Evolutionary conservation across 2,113 vertebrate genomes (phyloP).

Genomic region (Pseudolaguvia tuberculata): DNA sequence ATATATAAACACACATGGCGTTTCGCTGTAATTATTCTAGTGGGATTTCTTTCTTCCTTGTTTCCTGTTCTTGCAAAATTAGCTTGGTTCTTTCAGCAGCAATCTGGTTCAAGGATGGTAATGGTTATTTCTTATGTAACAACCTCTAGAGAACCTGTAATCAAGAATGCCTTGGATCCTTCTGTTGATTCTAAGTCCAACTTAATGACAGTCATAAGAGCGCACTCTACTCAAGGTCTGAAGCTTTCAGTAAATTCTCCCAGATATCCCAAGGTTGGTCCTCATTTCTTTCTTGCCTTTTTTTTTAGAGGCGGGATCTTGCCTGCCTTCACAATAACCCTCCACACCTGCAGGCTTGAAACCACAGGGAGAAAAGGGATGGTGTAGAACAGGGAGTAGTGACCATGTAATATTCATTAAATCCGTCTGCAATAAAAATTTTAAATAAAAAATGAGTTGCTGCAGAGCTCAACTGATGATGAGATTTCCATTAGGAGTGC

Average conservation of each 20-base stretch:
- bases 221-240: not conserved
- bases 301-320: constrained; percentile 11
- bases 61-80: constrained; percentile 25
- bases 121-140: constrained; percentile 30
- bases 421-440: not conserved
- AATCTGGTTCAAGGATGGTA: constrained; percentile 10
- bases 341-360: too few species aligned
- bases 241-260: not conserved
- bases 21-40: not conserved
- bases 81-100: not conserved
- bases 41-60: not conserved
- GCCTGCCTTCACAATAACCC: constrained; percentile 33
- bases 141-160: constrained; percentile 3
- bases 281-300: not conserved
- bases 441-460: too few species aligned
- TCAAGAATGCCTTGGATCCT: not conserved
- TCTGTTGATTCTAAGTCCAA: constrained; percentile 1
- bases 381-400: not conserved
- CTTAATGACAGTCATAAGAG: not conserved
- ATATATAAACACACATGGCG: constrained; percentile 5
- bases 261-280: not conserved
- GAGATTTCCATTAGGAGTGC: too few species aligned
- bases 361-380: too few species aligned
- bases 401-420: too few species aligned
- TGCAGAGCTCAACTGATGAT: too few species aligned